Conservation (phyloP, 2,888 invertebrate genomes). For the Pasiphila rectangulata region DNA sequence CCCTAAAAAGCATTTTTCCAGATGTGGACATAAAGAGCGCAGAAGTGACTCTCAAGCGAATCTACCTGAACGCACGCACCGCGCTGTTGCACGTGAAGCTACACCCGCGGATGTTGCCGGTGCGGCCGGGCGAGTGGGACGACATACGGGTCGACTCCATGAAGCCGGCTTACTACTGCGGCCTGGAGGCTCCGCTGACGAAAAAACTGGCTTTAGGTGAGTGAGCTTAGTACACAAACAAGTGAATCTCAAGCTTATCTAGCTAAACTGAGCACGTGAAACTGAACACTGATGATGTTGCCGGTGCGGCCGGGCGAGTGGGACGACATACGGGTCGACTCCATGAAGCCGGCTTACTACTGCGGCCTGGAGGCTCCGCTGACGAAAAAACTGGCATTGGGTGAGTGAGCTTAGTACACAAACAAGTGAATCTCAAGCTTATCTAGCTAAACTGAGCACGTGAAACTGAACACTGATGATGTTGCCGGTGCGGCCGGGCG, state of each 20-base stretch:
- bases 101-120: slow-evolving; percentile 47
- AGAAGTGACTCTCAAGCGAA: slow-evolving; percentile 47
- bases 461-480: slow-evolving; percentile 50
- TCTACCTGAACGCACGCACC: slow-evolving; percentile 55
- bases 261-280: slow-evolving; percentile 56
- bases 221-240: slow-evolving; percentile 33
- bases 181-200: slow-evolving; percentile 24
- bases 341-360: slow-evolving; percentile 55
- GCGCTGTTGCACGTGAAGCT: slow-evolving; percentile 56
- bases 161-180: slow-evolving; percentile 58
- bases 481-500: slow-evolving; percentile 48
- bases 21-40: slow-evolving; percentile 3
- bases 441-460: slow-evolving; percentile 57
- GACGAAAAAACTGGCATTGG: slow-evolving; percentile 41
- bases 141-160: slow-evolving; percentile 49
- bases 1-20: background rate
- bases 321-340: slow-evolving; percentile 48
- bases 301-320: slow-evolving; percentile 52
- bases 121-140: slow-evolving; percentile 55
- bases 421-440: slow-evolving; percentile 51
- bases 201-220: slow-evolving; percentile 51
- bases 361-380: slow-evolving; percentile 41
- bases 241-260: slow-evolving; percentile 53
- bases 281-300: slow-evolving; percentile 48
- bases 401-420: slow-evolving; percentile 49